These are phyloP conservation scores for Rhinichthys osculus DNA, from an alignment of 2,797 vertebrate species.

Conservation along the genomic window DNA sequence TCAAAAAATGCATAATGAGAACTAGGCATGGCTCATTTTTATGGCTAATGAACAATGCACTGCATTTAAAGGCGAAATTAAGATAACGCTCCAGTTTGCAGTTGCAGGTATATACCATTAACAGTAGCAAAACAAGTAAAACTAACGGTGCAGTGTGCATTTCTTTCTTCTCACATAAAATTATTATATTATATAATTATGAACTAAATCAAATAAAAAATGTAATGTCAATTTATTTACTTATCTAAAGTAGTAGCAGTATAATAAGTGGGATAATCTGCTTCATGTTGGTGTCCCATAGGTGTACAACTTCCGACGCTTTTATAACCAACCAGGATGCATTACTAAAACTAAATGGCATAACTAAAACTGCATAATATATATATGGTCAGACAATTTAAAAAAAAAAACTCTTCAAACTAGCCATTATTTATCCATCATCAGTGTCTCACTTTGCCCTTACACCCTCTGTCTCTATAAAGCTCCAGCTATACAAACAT, in stretches of 20 bases:
- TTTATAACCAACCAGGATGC: neutral
- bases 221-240: neutral
- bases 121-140: neutral
- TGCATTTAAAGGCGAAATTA: neutral
- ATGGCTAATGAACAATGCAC: neutral
- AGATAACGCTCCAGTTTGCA: neutral
- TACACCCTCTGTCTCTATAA: neutral
- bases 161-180: neutral
- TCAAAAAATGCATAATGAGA: neutral
- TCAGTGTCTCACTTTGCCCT: neutral
- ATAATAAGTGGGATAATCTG: neutral
- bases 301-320: neutral
- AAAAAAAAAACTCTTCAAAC: neutral
- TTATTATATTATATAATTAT: neutral
- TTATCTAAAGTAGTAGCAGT: neutral
- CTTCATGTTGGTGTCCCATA: neutral
- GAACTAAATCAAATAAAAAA: neutral
- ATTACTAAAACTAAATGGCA: neutral
- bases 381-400: neutral
- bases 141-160: neutral
- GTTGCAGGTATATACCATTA: neutral
- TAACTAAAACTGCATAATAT: neutral
- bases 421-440: neutral
- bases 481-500: conserved; percentile 40
- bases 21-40: neutral